phyloP scores from a whole-genome alignment of 1,140 invertebrate species.

The Saccostrea cuccullata region DNA sequence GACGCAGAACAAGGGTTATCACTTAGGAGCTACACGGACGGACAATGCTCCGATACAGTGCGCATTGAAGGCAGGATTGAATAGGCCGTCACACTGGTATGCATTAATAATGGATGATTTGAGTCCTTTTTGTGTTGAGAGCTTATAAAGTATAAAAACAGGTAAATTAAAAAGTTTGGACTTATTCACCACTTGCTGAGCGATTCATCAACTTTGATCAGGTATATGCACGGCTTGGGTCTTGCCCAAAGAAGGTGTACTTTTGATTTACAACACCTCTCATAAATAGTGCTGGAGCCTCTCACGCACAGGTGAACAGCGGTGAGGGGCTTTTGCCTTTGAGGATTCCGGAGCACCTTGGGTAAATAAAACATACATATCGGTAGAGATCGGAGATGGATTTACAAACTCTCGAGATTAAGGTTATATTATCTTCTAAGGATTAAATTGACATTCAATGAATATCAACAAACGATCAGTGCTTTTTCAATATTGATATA shows the following conservation, averaged over 20 bases:
- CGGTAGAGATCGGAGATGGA: background rate
- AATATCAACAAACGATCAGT: background rate
- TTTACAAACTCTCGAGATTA: conserved; percentile 8
- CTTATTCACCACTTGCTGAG: conserved; percentile 22
- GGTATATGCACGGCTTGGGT: background rate
- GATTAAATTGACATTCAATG: conserved; percentile 21
- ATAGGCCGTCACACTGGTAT: background rate
- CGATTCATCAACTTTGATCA: conserved; percentile 7
- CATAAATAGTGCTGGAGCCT: conserved; percentile 5
- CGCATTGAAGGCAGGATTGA: conserved; percentile 23
- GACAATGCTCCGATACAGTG: conserved; percentile 4
- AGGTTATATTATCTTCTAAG: conserved; percentile 14
- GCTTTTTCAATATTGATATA: conserved; percentile 27
- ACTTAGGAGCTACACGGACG: background rate
- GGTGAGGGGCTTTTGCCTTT: conserved; percentile 6
- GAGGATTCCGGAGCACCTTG: background rate
- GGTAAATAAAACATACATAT: background rate
- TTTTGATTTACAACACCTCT: conserved; percentile 11
- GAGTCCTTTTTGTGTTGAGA: background rate
- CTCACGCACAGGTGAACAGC: conserved; percentile 10
- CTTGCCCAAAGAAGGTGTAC: background rate
- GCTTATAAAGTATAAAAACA: conserved; percentile 5
- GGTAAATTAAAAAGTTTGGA: conserved; percentile 32
- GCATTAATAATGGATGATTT: conserved; percentile 26
- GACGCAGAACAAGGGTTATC: conserved; percentile 22